Conservation (phyloP, 1,140 invertebrate species). For the Tetramorium simillimum region DNA sequence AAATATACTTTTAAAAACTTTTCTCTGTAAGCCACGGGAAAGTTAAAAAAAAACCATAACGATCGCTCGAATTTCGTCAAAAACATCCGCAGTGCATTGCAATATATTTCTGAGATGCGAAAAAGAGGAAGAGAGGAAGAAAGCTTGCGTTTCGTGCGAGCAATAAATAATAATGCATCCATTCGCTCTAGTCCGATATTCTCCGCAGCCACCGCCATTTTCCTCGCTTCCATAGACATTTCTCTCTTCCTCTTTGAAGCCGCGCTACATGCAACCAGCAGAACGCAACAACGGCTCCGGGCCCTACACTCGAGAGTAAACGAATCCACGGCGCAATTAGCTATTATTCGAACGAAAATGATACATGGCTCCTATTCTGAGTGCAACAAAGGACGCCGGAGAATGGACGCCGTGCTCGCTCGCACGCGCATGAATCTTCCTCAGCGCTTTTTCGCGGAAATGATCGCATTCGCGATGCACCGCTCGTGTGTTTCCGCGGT, state of each 20-base stretch:
- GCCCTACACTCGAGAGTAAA: constrained; percentile 68
- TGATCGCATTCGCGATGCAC: constrained; percentile 52
- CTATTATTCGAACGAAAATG: constrained; percentile 62
- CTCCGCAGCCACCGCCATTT: constrained; percentile 43
- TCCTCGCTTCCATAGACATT: constrained; percentile 45
- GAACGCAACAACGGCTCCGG: constrained; percentile 73
- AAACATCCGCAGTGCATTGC: not conserved
- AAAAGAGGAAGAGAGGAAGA: not conserved
- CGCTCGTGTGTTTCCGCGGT: constrained; percentile 34
- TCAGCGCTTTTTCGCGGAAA: constrained; percentile 55
- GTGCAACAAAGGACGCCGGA: constrained; percentile 56
- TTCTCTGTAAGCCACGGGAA: not conserved
- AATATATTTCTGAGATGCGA: constrained; percentile 36
- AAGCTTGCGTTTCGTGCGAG: constrained; percentile 13
- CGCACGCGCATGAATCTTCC: constrained; percentile 58
- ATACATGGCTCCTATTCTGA: constrained; percentile 60
- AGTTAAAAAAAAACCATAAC: constrained; percentile 11
- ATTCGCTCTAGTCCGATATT: constrained; percentile 50
- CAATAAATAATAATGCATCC: constrained; percentile 70
- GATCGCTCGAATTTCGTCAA: constrained; percentile 33
- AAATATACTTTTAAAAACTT: constrained; percentile 35
- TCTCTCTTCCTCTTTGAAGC: constrained; percentile 40
- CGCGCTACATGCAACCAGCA: constrained; percentile 53
- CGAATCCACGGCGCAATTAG: constrained; percentile 59
- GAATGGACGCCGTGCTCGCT: constrained; percentile 51